These are phyloP conservation scores for Erinaceus europaeus DNA, from an alignment of 2,113 vertebrate species.

Conservation along the genomic window DNA sequence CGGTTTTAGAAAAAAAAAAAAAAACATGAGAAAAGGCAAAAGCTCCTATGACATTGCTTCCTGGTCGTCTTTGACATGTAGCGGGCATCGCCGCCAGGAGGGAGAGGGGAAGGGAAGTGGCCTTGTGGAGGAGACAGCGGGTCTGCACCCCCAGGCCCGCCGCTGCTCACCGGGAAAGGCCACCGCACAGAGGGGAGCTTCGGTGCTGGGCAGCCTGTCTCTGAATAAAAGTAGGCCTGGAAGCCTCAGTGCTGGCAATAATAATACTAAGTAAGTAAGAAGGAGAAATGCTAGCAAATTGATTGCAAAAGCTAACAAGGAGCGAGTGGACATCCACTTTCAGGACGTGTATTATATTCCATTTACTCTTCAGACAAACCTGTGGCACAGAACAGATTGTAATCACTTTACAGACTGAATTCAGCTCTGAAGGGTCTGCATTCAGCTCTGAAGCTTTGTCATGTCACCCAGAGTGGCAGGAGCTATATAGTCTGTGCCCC, in stretches of 20 bases:
- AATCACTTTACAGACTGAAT: background rate
- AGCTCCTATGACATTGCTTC: background rate
- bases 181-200: too few relatives aligned
- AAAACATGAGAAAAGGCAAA: background rate
- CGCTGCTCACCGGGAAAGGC: too few relatives aligned
- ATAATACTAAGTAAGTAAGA: too few relatives aligned
- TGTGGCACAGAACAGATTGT: conserved; percentile 9
- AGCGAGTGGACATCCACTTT: background rate
- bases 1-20: background rate
- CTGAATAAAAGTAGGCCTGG: too few relatives aligned
- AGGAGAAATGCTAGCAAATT: background rate
- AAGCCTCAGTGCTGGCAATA: too few relatives aligned
- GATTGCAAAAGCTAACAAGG: background rate
- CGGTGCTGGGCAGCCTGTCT: too few relatives aligned
- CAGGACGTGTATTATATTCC: background rate
- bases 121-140: background rate
- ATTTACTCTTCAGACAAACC: background rate
- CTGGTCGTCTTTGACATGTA: background rate
- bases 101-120: background rate
- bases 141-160: too few relatives aligned
- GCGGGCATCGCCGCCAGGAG: background rate
- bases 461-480: too few relatives aligned
- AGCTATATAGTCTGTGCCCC: too few relatives aligned
- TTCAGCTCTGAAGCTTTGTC: background rate
- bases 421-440: background rate